Evolutionary conservation across 2,797 vertebrate genomes (phyloP).

Genomic region (Gallirallus australis): DNA sequence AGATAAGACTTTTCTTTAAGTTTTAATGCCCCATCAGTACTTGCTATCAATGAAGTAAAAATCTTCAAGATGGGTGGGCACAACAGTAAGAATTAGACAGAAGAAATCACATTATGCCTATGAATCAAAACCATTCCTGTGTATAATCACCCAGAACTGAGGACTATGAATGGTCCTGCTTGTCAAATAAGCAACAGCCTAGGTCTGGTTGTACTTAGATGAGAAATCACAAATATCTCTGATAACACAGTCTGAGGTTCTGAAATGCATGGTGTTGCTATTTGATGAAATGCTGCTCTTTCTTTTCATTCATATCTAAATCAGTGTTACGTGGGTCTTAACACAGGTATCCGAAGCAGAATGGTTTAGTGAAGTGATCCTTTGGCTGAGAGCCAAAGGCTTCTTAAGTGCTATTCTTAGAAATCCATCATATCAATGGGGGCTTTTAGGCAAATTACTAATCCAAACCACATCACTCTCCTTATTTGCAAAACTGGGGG

Average conservation of each 20-base stretch:
- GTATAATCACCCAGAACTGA: not conserved
- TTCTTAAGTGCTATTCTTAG: not conserved
- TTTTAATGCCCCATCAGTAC: not conserved
- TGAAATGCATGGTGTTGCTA: not conserved
- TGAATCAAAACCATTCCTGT: not conserved
- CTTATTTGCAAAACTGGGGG: not conserved
- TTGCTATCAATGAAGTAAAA: conserved; percentile 15
- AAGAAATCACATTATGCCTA: not conserved
- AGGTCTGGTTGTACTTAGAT: not conserved
- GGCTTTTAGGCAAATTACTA: conserved; percentile 22
- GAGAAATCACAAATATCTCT: not conserved
- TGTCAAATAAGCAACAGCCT: not conserved
- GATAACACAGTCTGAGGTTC: not conserved
- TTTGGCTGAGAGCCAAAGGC: not conserved
- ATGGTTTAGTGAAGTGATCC: conserved; percentile 6
- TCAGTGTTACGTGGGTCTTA: not conserved
- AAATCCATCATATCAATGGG: not conserved
- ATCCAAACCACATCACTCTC: not conserved
- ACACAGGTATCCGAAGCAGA: not conserved
- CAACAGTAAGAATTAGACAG: not conserved
- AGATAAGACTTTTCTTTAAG: not conserved
- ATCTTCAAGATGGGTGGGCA: not conserved
- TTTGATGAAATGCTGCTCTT: not conserved
- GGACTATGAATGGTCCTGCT: not conserved
- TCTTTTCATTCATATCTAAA: not conserved